These are phyloP conservation scores for Tetanocera ferruginea DNA, from an alignment of 2,888 invertebrate genomes.

Conservation along the genomic window DNA sequence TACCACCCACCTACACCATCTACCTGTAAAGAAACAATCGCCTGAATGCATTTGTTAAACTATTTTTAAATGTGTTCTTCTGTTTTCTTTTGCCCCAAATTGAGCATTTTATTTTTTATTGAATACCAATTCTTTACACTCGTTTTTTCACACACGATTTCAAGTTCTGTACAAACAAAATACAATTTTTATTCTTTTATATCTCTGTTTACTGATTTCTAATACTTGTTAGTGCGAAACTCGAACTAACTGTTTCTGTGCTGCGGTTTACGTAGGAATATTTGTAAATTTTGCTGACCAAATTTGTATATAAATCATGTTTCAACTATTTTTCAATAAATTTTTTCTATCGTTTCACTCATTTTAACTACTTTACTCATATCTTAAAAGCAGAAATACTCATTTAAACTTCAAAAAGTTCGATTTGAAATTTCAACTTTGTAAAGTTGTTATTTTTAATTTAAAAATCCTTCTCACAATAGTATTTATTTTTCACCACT, in stretches of 20 bases:
- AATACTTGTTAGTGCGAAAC: background rate
- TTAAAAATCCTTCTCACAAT: too few species aligned
- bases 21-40: background rate
- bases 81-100: background rate
- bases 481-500: too few species aligned
- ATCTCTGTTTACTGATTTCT: background rate
- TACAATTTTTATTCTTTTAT: background rate
- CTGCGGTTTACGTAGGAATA: background rate
- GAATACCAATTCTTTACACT: background rate
- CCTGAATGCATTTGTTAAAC: background rate
- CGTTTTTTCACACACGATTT: conserved; percentile 4
- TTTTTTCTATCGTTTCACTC: background rate
- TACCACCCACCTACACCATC: background rate
- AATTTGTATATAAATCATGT: conserved; percentile 17
- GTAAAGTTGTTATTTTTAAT: too few species aligned
- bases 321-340: background rate
- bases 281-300: conserved; percentile 33
- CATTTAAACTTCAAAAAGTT: background rate
- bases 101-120: conserved; percentile 41
- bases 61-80: background rate
- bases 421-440: too few species aligned
- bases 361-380: background rate
- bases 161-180: background rate
- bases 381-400: background rate
- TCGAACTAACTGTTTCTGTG: background rate